phyloP scores from a whole-genome alignment of 2,113 vertebrate genomes.

The Burhinus oedicnemus region DNA sequence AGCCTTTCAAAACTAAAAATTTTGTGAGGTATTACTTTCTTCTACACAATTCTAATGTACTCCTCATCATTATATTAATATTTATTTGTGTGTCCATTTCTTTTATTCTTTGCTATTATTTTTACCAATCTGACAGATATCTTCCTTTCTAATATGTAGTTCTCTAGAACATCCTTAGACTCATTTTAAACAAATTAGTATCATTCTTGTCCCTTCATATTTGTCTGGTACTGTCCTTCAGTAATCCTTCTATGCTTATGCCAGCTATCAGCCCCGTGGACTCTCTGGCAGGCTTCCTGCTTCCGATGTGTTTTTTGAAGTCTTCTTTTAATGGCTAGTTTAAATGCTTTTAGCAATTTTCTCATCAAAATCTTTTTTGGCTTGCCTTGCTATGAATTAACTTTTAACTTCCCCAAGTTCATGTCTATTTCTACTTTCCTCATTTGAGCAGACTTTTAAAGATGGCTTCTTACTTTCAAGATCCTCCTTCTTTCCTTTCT shows the following conservation, averaged over 20 bases:
- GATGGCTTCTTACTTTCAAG: neutral
- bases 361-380: neutral
- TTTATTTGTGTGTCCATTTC: neutral
- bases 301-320: neutral
- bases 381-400: neutral
- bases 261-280: neutral
- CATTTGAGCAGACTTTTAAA: neutral
- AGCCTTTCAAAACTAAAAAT: neutral
- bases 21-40: neutral
- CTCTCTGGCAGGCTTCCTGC: neutral
- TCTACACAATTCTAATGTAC: neutral
- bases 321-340: neutral
- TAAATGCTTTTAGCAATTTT: constrained; percentile 8
- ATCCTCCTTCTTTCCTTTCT: neutral
- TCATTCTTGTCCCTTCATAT: neutral
- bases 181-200: neutral
- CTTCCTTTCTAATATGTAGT: neutral
- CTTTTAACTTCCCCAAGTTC: neutral
- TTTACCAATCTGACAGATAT: neutral
- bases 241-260: neutral
- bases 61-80: neutral
- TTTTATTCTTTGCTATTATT: neutral
- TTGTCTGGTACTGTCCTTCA: neutral
- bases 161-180: neutral
- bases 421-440: neutral